Base-by-base conservation (phyloP, 1,140 invertebrate species). In the Leguminivora glycinivorella region DNA sequence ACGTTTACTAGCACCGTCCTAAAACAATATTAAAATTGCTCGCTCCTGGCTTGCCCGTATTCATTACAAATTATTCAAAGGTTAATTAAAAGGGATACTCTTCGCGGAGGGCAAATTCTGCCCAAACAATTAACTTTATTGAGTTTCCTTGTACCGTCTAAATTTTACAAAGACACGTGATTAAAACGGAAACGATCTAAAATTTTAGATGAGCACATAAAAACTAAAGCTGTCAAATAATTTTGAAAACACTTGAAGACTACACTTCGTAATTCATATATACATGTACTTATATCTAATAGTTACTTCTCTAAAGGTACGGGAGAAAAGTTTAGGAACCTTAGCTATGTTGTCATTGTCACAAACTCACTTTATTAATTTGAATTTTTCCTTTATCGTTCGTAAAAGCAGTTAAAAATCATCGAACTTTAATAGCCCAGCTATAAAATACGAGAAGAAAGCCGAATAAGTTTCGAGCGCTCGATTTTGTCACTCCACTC, bases 31-130 rank as follows among this genome's bases (percentile, higher is more conserved):
- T 63, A 63, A 63, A 63, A 63, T 63, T 9, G 25, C 58, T 31
- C 25, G 25, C 26, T 17, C n/a, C 26, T 58, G 56, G 22, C 56
- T 25, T 24, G 19, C 5, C 14, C 40, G 58, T 63, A 29, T 63
- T 63, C 58, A 63, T 63, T 63, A 63, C 58, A 29, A 63, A 63
- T 63, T 63, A 63, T 63, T 63, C 58, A 63, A 63, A 63, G 58
- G 58, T 63, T 63, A 63, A 63, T 63, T 63, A 63, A 63, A 63
- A 63, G 58, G n/a, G 58, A 63, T 63, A 63, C 58, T 52, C 47
- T 63, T 63, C 29, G 58, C 58, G 29, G 29, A 63, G 22, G 25
- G 17, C 6, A 17, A 63, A 63, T 63, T 63, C n/a, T 26, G 58
- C 58, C 58, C 47, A 52, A 63, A 63, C 58, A 63, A 63, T 63